phyloP scores from a whole-genome alignment of 2,797 vertebrate genomes.

The Melanotaenia maccullochi region DNA sequence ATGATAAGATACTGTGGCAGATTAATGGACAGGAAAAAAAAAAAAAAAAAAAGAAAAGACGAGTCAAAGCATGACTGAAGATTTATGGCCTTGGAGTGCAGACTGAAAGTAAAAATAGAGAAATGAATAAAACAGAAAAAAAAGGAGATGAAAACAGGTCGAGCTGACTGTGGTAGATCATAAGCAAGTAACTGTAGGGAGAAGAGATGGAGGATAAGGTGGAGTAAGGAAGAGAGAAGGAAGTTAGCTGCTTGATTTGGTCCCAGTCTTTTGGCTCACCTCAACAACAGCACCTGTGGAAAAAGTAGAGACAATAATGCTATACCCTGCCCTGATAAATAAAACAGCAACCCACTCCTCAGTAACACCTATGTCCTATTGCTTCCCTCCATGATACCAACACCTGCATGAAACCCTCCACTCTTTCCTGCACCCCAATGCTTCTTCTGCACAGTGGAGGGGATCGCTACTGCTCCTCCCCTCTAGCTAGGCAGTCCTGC shows the following conservation, averaged over 20 bases:
- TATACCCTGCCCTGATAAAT: slow-evolving; percentile 32
- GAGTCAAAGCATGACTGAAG: slow-evolving; percentile 11
- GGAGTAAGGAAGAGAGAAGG: slow-evolving; percentile 39
- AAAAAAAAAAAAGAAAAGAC: slow-evolving; percentile 43
- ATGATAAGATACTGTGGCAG: slow-evolving; percentile 43
- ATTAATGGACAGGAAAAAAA: slow-evolving; percentile 43
- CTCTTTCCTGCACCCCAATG: slow-evolving; percentile 33
- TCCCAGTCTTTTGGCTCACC: slow-evolving; percentile 30
- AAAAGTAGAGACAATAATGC: slow-evolving; percentile 81
- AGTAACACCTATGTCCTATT: slow-evolving; percentile 17
- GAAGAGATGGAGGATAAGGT: slow-evolving; percentile 32
- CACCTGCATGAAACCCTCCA: slow-evolving; percentile 48
- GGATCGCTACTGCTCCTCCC: slow-evolving; percentile 64
- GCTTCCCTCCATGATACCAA: slow-evolving; percentile 20
- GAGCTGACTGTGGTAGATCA: slow-evolving; percentile 46
- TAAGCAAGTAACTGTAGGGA: slow-evolving; percentile 29
- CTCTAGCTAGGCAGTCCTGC: slow-evolving; percentile 73
- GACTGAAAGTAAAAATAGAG: slow-evolving; percentile 20
- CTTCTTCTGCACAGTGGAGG: slow-evolving; percentile 50
- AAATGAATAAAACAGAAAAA: slow-evolving; percentile 24
- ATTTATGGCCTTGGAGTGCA: slow-evolving; percentile 31
- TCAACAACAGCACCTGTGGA: slow-evolving; percentile 68
- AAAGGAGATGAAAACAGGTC: slow-evolving; percentile 38
- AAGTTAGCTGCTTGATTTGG: slow-evolving; percentile 52
- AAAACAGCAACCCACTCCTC: slow-evolving; percentile 31